Base-by-base conservation (phyloP, 2,113 vertebrate genomes). In the Eulacestoma nigropectus region DNA sequence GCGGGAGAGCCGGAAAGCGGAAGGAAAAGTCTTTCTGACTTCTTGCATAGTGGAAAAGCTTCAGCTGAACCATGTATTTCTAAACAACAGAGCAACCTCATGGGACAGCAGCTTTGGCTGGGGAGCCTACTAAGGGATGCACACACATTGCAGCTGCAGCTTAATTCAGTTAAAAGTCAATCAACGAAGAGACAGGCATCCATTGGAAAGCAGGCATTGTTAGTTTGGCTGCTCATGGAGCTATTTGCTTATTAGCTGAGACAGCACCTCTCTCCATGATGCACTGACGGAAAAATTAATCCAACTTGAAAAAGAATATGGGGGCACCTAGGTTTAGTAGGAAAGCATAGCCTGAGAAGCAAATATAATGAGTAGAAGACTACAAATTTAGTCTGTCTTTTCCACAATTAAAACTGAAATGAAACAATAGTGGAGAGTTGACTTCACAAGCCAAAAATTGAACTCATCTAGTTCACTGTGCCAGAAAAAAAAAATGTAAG, bases 111-210 rank as follows among this genome's bases (percentile, higher is more conserved):
- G 2, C 42, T 90, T 35, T 67, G 65, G 39, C 87, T 52, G 55
- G 85, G 42, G 39, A 87, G 90, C 82, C 85, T 88, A 3, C 67
- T 57, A 59, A 84, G 50, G 59, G 92, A 57, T 70, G 60, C 35
- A 84, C 5, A 18, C 55, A 25, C 33, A 16, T 10, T 55, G 60
- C 86, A 90, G 72, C 83, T 86, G 83, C 85, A 84, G 80, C 42
- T 35, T 80, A 89, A 93, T 78, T 62, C 60, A 77, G 67, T 80
- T 86, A 88, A 77, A 88, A 90, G 55, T 73, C 83, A 29, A 80
- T 81, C 90, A 94, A 27, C 37, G 46, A 69, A 59, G 75, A 67
- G 79, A 65, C 72, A 93, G 6, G 21, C 56, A 73, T 50, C 72
- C 92, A 59, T 3, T 52, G 82, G 72, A 86, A 86, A 84, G 79